Evolutionary conservation across 2,797 vertebrate genomes (phyloP).

Genomic region (Sebastes elongatus): DNA sequence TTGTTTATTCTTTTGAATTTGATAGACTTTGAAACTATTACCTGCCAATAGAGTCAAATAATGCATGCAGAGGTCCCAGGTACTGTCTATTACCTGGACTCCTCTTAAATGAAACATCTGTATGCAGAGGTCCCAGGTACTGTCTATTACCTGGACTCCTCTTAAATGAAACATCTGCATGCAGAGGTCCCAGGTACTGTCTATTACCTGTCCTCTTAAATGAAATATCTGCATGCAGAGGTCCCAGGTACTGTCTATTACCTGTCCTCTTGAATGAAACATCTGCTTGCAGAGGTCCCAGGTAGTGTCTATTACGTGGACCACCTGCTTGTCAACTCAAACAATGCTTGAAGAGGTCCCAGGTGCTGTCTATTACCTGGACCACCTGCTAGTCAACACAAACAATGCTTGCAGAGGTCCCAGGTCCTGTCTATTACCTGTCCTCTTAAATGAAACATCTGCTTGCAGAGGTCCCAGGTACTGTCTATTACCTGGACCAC

Average conservation of each 20-base stretch:
- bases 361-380: background rate
- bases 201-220: background rate
- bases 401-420: background rate
- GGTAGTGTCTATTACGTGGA: background rate
- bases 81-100: slow-evolving; percentile 68
- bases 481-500: too few relatives aligned
- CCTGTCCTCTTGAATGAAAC: background rate
- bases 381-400: too few relatives aligned
- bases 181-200: background rate
- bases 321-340: background rate
- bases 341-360: background rate
- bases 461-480: background rate
- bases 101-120: background rate
- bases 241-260: background rate
- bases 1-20: background rate
- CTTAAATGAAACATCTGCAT: background rate
- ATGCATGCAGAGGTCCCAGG: background rate
- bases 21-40: background rate
- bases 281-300: background rate
- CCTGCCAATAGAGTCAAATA: background rate
- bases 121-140: background rate
- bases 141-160: slow-evolving; percentile 17
- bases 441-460: too few relatives aligned
- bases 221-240: background rate
- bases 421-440: slow-evolving; percentile 81